A percentile compares a stretch with the other conserved stretches of the same genome.
These are phyloP conservation scores for Bufo gargarizans DNA, from an alignment of 2,113 vertebrate species.

Conservation along the genomic window DNA sequence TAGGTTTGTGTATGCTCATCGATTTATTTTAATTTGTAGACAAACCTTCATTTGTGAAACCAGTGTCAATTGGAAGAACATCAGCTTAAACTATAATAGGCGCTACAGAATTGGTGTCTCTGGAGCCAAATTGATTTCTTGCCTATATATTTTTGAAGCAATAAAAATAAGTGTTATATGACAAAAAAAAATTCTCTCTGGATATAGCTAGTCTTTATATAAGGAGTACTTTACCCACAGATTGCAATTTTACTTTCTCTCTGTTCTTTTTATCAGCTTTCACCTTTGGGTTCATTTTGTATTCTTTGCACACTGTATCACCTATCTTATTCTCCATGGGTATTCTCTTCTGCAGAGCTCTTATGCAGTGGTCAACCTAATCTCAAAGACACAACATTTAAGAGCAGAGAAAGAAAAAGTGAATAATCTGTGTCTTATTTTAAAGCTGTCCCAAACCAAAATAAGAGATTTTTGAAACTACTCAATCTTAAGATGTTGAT, in stretches of 20 bases:
- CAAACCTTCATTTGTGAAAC: neutral
- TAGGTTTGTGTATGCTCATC: too few relatives aligned
- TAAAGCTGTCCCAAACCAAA: slow-evolving; percentile 39
- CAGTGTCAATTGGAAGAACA: too few relatives aligned
- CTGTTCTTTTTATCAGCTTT: slow-evolving; percentile 57
- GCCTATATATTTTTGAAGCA: neutral
- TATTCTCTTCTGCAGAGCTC: slow-evolving; percentile 61
- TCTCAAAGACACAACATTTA: slow-evolving; percentile 56
- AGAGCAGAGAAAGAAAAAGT: slow-evolving; percentile 15
- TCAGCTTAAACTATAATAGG: neutral
- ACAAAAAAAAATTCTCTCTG: too few relatives aligned
- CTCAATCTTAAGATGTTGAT: slow-evolving; percentile 26
- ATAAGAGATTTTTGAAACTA: slow-evolving; percentile 22
- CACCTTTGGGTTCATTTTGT: slow-evolving; percentile 45
- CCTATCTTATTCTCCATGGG: slow-evolving; percentile 40
- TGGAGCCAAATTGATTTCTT: neutral
- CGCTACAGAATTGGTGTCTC: neutral
- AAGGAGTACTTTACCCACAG: slow-evolving; percentile 3
- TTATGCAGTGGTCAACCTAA: slow-evolving; percentile 57
- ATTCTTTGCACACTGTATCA: slow-evolving; percentile 56
- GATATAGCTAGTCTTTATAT: neutral
- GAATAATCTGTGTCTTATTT: slow-evolving; percentile 33
- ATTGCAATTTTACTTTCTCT: slow-evolving; percentile 32
- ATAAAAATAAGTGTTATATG: neutral
- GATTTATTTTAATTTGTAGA: neutral